These are phyloP conservation scores for Deroplatys truncata DNA, from an alignment of 2,888 invertebrate genomes.

Conservation along the genomic window DNA sequence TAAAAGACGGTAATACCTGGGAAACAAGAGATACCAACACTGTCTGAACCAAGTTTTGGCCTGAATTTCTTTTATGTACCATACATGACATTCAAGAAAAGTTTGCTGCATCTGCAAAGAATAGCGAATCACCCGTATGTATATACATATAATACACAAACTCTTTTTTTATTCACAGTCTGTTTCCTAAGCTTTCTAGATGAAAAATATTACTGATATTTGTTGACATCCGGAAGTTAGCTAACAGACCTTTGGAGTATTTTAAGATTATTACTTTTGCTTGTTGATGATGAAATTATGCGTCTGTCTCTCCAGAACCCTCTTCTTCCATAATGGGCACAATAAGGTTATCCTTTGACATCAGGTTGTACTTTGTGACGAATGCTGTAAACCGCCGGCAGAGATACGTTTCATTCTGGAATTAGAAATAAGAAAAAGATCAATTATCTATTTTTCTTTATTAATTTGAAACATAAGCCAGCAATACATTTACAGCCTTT, in stretches of 20 bases:
- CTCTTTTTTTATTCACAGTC: background rate
- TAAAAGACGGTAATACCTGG: too few species aligned
- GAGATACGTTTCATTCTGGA: constrained; percentile 81
- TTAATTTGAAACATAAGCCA: background rate
- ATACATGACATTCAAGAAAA: background rate
- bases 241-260: background rate
- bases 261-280: background rate
- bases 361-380: constrained; percentile 96
- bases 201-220: background rate
- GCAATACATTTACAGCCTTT: background rate
- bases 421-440: constrained; percentile 31
- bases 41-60: too few species aligned
- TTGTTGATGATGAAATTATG: constrained; percentile 38
- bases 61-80: too few species aligned
- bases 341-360: constrained; percentile 97
- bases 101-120: background rate
- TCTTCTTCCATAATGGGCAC: constrained; percentile 92
- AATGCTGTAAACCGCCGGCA: constrained; percentile 96
- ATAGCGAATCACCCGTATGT: background rate
- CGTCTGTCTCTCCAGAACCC: constrained; percentile 51
- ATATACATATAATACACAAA: background rate
- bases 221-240: background rate
- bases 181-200: background rate
- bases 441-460: background rate
- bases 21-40: too few species aligned